These are phyloP conservation scores for Anguilla anguilla DNA, from an alignment of 2,797 vertebrate genomes.

Conservation along the genomic window DNA sequence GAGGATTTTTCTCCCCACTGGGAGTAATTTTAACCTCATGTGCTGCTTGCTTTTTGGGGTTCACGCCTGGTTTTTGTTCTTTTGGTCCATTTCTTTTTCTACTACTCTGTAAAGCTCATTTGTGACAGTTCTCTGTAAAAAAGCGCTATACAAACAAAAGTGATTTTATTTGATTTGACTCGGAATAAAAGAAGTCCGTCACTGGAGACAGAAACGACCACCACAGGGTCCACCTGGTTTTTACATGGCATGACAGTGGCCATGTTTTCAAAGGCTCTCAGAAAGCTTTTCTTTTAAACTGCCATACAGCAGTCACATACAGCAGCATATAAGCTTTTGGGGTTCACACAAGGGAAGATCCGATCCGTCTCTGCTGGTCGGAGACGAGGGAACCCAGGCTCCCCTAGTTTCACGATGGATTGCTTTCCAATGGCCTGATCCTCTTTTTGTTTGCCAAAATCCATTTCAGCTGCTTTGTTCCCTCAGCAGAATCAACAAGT, in stretches of 20 bases:
- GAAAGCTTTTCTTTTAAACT: conserved; percentile 40
- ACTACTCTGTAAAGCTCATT: too few species aligned
- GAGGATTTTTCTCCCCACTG: too few species aligned
- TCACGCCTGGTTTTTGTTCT: too few species aligned
- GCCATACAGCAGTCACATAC: conserved; percentile 1
- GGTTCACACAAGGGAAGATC: conserved; percentile 18
- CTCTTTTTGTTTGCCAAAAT: not conserved
- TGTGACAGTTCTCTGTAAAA: too few species aligned
- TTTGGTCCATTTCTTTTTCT: too few species aligned
- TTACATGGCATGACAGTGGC: conserved; percentile 22
- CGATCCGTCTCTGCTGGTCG: conserved; percentile 24
- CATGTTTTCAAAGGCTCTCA: conserved; percentile 19
- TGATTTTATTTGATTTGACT: not conserved
- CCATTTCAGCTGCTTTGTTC: not conserved
- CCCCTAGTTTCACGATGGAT: not conserved
- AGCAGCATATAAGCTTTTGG: conserved; percentile 32
- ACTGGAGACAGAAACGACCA: conserved; percentile 1
- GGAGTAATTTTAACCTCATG: too few species aligned
- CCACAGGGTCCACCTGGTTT: conserved; percentile 34
- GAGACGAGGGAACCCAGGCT: conserved; percentile 19
- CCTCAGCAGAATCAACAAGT: not conserved
- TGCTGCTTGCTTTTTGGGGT: too few species aligned
- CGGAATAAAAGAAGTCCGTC: conserved; percentile 37
- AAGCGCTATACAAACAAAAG: too few species aligned
- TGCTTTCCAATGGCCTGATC: not conserved